Conservation (phyloP, 2,113 vertebrate species). For the Turdus rufiventris region DNA sequence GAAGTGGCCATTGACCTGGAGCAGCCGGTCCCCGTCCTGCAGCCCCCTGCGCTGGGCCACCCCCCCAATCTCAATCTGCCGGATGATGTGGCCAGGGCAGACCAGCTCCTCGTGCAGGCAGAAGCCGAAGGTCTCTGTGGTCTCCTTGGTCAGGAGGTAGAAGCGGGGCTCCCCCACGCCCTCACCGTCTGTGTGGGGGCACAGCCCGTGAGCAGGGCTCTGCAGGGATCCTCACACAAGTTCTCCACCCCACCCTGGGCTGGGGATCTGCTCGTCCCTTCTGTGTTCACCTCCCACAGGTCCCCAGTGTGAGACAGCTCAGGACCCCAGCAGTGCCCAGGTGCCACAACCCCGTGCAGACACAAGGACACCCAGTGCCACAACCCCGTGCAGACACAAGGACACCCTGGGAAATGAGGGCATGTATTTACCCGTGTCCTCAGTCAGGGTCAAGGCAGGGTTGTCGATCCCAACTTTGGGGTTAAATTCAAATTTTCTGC, state of each 20-base stretch:
- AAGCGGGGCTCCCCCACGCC: constrained; percentile 65
- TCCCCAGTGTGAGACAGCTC: background rate
- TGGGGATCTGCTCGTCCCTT: background rate
- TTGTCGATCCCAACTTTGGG: constrained; percentile 93
- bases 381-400: background rate
- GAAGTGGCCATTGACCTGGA: constrained; percentile 80
- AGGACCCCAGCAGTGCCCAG: background rate
- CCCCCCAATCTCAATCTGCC: constrained; percentile 71
- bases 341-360: no score
- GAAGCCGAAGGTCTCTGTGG: constrained; percentile 78
- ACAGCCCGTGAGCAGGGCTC: background rate
- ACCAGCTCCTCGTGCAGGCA: constrained; percentile 71
- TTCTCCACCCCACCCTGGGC: background rate
- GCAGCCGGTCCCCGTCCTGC: constrained; percentile 81
- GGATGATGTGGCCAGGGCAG: constrained; percentile 75
- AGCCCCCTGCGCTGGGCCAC: constrained; percentile 80
- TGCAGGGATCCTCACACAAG: background rate
- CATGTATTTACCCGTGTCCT: constrained; percentile 78
- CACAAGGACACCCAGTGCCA: background rate
- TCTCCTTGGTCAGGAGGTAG: constrained; percentile 80
- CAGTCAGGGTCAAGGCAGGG: constrained; percentile 84
- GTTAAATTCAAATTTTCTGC: constrained; percentile 89
- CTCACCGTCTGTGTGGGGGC: background rate
- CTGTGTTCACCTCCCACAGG: background rate
- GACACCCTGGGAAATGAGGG: background rate